phyloP scores from a whole-genome alignment of 2,797 vertebrate species.

The Gymnopithys bicolor region DNA sequence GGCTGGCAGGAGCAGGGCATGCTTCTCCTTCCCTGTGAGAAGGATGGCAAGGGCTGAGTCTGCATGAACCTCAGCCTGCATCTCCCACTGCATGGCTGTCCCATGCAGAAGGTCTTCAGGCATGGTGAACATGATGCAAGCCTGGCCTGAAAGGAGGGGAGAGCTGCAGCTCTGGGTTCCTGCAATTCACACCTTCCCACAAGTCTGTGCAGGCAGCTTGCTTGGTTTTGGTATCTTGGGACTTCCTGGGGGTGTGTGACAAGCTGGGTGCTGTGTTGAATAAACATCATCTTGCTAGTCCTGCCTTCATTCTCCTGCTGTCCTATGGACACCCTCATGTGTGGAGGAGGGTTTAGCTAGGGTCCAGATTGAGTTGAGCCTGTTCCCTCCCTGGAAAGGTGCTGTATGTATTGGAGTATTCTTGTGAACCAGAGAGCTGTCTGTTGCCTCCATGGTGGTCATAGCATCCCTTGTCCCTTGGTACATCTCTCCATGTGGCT shows the following conservation, averaged over 20 bases:
- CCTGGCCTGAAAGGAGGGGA: not conserved
- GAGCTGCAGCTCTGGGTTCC: not conserved
- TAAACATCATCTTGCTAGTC: not conserved
- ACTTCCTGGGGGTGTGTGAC: not conserved
- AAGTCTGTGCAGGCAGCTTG: not conserved
- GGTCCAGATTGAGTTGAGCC: not conserved
- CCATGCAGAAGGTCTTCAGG: not conserved
- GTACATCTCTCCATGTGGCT: not conserved
- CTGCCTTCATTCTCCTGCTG: not conserved
- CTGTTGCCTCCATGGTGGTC: accelerated
- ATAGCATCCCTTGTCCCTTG: not conserved
- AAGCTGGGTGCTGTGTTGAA: not conserved
- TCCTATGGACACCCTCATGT: not conserved
- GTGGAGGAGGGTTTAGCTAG: not conserved
- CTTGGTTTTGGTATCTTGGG: not conserved
- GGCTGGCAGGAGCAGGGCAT: not conserved
- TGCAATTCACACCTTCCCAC: not conserved
- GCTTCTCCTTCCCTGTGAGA: not conserved
- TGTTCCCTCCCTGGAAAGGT: not conserved
- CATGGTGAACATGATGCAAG: not conserved
- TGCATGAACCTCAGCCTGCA: not conserved
- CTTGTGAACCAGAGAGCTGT: not conserved
- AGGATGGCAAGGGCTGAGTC: not conserved
- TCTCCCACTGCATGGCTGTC: not conserved
- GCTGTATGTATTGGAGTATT: accelerated